Evolutionary conservation across 2,888 invertebrate species (phyloP), one percentile per base, ranked within the genome.

Genomic region (Lasioglossum morio): DNA sequence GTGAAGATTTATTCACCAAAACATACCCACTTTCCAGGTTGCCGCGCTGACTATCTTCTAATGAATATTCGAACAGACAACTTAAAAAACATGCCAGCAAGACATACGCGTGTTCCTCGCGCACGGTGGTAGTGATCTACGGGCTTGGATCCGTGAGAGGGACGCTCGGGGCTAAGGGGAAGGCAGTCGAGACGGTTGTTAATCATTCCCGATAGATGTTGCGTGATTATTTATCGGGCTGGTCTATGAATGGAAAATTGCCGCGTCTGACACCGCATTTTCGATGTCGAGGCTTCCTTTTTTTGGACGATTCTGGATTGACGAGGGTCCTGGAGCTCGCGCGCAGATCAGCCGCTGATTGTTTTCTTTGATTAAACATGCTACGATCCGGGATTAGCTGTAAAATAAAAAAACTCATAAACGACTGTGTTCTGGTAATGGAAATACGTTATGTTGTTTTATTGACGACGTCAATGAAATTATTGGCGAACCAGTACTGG

Each of bases 191-290:
- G 53, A 75, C 60, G n/a, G 90, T 90, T 66, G 66, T 66, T 90
- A 87, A 90, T 90, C 90, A 87, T 82, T 72, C 72, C n/a, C 81
- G 75, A 86, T 82, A 76, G 85, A 81, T 78, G 85, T 79, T 84
- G 77, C 76, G 53, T 66, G 81, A 84, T 87, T 86, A 90, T 90
- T 89, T 89, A 90, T 89, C 79, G 86, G 82, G 84, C 84, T 81
- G 73, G 81, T 40, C 79, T 81, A 78, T 75, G 80, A 86, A 86
- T 87, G 86, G 87, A 72, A 85, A 87, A 87, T 88, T 85, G 86
- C 76, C 40, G 57, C 63, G 60, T 76, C 79, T 40, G 81, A 30
- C n/a, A 60, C 81, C 46, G 53, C 76, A 37, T 43, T 82, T 69
- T 57, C 69, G 78, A 73, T 73, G 78, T 43, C 74, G 53, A 40